Evolutionary conservation across 1,140 invertebrate species (phyloP).

Genomic region (Calliopsis andreniformis): DNA sequence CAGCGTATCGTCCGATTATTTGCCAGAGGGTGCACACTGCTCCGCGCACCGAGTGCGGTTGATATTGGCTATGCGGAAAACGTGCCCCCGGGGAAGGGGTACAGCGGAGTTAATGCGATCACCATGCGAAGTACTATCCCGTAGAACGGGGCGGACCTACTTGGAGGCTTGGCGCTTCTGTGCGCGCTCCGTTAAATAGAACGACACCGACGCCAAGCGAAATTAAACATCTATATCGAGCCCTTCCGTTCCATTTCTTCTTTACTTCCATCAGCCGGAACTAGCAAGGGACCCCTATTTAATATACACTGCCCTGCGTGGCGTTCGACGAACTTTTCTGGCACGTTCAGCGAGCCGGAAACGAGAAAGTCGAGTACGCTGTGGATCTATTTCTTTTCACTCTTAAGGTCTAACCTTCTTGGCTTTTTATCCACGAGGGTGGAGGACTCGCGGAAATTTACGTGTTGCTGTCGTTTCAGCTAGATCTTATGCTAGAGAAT

Average conservation of each 20-base stretch:
- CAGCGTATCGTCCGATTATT: constrained; percentile 68
- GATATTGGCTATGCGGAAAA: constrained; percentile 72
- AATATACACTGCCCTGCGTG: no score
- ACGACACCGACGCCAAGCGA: not conserved
- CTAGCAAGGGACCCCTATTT: not conserved
- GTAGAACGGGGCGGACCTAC: constrained; percentile 36
- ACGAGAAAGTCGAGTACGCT: no score
- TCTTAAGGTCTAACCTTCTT: no score
- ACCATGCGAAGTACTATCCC: constrained; percentile 56
- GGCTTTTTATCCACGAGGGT: no score
- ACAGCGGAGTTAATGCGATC: constrained; percentile 68
- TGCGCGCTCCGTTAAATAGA: constrained; percentile 41
- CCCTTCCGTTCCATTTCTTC: not conserved
- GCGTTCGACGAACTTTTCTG: no score
- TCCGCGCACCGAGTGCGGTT: constrained; percentile 49
- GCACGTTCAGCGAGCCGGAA: no score
- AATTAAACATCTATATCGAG: constrained; percentile 51
- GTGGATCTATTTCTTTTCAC: no score
- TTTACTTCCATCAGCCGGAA: not conserved
- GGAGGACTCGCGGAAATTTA: no score
- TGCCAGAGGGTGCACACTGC: constrained; percentile 53
- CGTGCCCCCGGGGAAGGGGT: constrained; percentile 59
- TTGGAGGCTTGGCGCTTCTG: constrained; percentile 33
- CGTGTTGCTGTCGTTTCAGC: no score
- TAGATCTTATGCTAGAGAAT: no score